These are phyloP conservation scores for Atopsyche davidsoni DNA, from an alignment of 1,140 invertebrate genomes.

Conservation along the genomic window DNA sequence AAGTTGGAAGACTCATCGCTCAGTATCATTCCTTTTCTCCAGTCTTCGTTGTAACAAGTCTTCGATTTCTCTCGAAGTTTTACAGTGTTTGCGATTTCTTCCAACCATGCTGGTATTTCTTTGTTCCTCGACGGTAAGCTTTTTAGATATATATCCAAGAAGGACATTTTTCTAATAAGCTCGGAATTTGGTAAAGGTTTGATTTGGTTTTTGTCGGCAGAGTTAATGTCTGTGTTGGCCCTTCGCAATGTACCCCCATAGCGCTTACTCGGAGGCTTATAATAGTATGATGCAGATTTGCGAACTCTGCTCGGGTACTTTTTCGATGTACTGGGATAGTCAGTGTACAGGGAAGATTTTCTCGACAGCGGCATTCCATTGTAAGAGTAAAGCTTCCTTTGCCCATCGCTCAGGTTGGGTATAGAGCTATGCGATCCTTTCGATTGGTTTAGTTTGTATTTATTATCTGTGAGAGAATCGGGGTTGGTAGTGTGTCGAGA, in stretches of 20 bases:
- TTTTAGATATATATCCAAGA: constrained; percentile 47
- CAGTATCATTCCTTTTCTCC: constrained; percentile 25
- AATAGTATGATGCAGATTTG: constrained; percentile 24
- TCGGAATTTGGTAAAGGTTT: background rate
- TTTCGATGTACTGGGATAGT: background rate
- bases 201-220: constrained; percentile 11
- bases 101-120: constrained; percentile 22
- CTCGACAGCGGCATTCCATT: constrained; percentile 13
- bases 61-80: constrained; percentile 34
- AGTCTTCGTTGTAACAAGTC: constrained; percentile 31
- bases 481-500: constrained; percentile 10
- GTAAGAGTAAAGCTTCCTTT: constrained; percentile 13
- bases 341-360: background rate
- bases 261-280: constrained; percentile 13
- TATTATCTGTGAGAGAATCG: constrained; percentile 5
- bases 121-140: constrained; percentile 40
- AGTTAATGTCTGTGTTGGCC: constrained; percentile 20
- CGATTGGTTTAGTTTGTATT: constrained; percentile 10
- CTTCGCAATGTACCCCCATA: constrained; percentile 6
- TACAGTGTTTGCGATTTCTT: constrained; percentile 35
- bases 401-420: background rate
- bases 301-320: constrained; percentile 13
- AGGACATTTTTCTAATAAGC: constrained; percentile 36
- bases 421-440: constrained; percentile 1
- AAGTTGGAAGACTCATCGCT: constrained; percentile 17